These are phyloP conservation scores for Mnemiopsis leidyi DNA, from an alignment of 37 sponge, comb jelly and placozoan species.

Conservation along the genomic window DNA sequence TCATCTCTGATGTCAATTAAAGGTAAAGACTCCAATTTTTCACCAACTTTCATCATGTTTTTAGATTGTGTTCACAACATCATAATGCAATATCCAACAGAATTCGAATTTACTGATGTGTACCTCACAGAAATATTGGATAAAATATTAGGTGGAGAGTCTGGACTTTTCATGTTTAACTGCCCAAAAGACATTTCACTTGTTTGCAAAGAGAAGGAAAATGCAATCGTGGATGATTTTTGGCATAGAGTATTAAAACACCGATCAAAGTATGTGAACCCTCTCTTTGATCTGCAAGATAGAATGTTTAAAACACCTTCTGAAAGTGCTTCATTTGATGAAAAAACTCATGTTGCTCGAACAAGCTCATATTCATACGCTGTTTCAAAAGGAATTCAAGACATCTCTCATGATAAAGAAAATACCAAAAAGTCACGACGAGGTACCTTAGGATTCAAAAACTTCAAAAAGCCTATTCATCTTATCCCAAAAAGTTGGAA, in stretches of 20 bases:
- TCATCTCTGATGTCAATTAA: constrained; percentile 26
- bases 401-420: neutral
- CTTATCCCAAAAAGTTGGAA: neutral
- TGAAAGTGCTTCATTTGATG: neutral
- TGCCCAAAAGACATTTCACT: neutral
- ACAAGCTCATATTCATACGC: neutral
- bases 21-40: neutral
- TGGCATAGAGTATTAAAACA: neutral
- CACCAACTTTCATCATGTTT: constrained; percentile 29
- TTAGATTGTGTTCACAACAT: constrained; percentile 60
- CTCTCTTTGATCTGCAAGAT: neutral
- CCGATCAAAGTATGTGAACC: neutral
- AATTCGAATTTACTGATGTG: constrained; percentile 59
- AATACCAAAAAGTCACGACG: neutral
- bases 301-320: neutral
- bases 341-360: neutral
- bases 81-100: constrained; percentile 35
- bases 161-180: constrained; percentile 42
- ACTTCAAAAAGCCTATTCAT: neutral
- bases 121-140: constrained; percentile 10
- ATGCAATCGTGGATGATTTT: neutral
- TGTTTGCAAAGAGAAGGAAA: neutral
- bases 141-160: neutral
- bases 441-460: neutral
- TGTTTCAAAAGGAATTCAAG: neutral